Conservation (phyloP, 2,888 invertebrate species). For the Drosophila ezoana region DNA sequence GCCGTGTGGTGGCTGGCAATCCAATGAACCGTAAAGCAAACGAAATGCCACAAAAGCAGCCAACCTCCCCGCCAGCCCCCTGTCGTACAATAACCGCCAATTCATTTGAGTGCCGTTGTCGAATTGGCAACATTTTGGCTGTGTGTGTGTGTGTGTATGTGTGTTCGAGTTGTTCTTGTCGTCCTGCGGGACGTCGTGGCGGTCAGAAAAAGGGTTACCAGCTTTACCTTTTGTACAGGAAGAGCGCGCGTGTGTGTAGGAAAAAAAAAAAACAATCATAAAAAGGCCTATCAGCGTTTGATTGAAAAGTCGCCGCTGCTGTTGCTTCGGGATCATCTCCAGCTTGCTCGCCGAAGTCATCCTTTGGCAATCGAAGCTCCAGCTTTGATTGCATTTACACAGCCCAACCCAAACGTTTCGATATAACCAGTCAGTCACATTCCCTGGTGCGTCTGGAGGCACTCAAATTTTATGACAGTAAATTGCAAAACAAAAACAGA, state of each 20-base stretch:
- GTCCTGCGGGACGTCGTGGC: constrained; percentile 63
- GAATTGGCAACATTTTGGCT: constrained; percentile 77
- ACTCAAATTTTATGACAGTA: constrained; percentile 69
- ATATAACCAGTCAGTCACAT: background rate
- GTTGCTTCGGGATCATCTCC: constrained; percentile 19
- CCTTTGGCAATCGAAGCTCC: constrained; percentile 51
- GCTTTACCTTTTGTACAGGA: constrained; percentile 41
- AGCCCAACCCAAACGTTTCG: background rate
- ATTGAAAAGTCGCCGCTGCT: constrained; percentile 67
- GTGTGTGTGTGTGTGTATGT: constrained; percentile 23
- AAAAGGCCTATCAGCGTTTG: constrained; percentile 71
- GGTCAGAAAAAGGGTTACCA: constrained; percentile 72
- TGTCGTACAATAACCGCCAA: constrained; percentile 70
- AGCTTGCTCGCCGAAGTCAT: constrained; percentile 44
- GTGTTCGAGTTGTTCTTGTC: constrained; percentile 33
- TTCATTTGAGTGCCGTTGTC: constrained; percentile 81
- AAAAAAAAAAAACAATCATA: constrained; percentile 46
- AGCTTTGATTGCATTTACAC: constrained; percentile 72
- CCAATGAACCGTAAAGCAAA: constrained; percentile 78
- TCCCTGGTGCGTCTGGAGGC: constrained; percentile 24
- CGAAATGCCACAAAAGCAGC: constrained; percentile 57
- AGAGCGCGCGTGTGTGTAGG: constrained; percentile 1
- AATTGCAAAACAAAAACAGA: constrained; percentile 65
- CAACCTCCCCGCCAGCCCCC: background rate
- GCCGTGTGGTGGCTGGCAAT: constrained; percentile 45